Percentiles rank a stretch among this genome's conserved stretches.
phyloP scores from a whole-genome alignment of 2,888 invertebrate genomes.

The Aromia moschata region DNA sequence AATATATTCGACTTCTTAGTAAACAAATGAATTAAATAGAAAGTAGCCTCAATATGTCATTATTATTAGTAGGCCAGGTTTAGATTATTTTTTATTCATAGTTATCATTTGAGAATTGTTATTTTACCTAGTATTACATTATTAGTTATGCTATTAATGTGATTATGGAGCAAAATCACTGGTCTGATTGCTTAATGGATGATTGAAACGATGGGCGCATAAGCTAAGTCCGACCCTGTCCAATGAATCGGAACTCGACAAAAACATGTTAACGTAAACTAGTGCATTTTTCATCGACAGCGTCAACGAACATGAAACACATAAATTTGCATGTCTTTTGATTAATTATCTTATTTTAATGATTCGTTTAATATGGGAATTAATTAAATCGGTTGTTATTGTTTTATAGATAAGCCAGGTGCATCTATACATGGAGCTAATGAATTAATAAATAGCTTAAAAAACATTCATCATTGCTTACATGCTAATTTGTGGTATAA shows the following conservation, averaged over 20 bases:
- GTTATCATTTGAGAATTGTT: too few relatives aligned
- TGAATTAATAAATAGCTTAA: slow-evolving; percentile 26
- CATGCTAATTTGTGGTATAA: slow-evolving; percentile 22
- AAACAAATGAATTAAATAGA: too few relatives aligned
- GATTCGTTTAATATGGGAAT: slow-evolving; percentile 26
- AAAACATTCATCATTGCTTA: slow-evolving; percentile 31
- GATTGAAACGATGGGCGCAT: too few relatives aligned
- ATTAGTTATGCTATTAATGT: too few relatives aligned
- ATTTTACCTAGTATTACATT: too few relatives aligned
- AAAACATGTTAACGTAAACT: slow-evolving; percentile 14
- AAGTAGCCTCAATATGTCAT: too few relatives aligned
- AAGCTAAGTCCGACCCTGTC: too few relatives aligned
- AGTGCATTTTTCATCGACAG: slow-evolving; percentile 2
- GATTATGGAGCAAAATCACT: too few relatives aligned
- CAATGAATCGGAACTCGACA: slow-evolving; percentile 11
- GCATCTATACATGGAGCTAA: slow-evolving; percentile 26
- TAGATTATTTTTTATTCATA: too few relatives aligned
- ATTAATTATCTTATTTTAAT: slow-evolving; percentile 32
- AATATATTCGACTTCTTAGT: too few relatives aligned
- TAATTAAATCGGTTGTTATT: slow-evolving; percentile 34
- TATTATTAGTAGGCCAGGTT: too few relatives aligned
- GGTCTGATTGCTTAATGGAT: too few relatives aligned
- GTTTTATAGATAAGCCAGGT: slow-evolving; percentile 32
- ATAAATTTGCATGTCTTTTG: slow-evolving; percentile 26
- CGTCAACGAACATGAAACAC: slow-evolving; percentile 12